These are phyloP conservation scores for Echiichthys vipera DNA, from an alignment of 2,797 vertebrate species.

Conservation along the genomic window DNA sequence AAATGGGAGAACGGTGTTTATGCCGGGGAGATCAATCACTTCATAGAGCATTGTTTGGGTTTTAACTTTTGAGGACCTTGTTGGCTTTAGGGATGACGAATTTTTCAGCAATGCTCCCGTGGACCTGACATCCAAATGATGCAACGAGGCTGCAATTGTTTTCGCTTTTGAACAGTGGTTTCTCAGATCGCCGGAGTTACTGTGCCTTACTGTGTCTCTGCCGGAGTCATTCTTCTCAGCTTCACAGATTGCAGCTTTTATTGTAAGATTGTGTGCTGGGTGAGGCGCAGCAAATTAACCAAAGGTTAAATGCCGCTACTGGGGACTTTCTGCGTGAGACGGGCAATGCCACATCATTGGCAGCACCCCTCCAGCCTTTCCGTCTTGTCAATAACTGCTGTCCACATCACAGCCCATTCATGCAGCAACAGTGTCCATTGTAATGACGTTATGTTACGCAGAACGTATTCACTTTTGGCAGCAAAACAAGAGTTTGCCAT, in stretches of 20 bases:
- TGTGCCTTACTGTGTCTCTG: constrained; percentile 42
- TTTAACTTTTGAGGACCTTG: constrained; percentile 85
- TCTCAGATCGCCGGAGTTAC: constrained; percentile 74
- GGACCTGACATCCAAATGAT: constrained; percentile 81
- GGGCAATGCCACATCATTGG: constrained; percentile 31
- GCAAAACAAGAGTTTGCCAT: constrained; percentile 30
- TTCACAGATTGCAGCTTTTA: constrained; percentile 45
- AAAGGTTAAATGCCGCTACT: constrained; percentile 68
- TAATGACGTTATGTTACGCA: constrained; percentile 30
- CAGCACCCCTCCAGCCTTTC: constrained; percentile 28
- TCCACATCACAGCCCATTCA: constrained; percentile 56
- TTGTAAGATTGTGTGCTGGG: constrained; percentile 46
- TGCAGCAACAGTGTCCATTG: constrained; percentile 31
- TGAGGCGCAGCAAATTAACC: constrained; percentile 58
- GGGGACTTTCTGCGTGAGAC: constrained; percentile 47
- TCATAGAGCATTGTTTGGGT: constrained; percentile 81
- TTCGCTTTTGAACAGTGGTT: constrained; percentile 78
- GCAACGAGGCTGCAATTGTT: constrained; percentile 85
- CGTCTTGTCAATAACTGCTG: constrained; percentile 38
- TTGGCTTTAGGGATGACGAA: constrained; percentile 85
- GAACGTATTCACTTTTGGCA: constrained; percentile 37
- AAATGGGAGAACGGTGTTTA: constrained; percentile 64
- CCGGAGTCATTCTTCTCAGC: constrained; percentile 49
- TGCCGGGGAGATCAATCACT: constrained; percentile 79
- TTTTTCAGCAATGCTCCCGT: constrained; percentile 81